A percentile compares a stretch with the other conserved stretches of the same genome.
These are phyloP conservation scores for Stenoptilia bipunctidactyla DNA, from an alignment of 2,888 invertebrate species.

Conservation along the genomic window DNA sequence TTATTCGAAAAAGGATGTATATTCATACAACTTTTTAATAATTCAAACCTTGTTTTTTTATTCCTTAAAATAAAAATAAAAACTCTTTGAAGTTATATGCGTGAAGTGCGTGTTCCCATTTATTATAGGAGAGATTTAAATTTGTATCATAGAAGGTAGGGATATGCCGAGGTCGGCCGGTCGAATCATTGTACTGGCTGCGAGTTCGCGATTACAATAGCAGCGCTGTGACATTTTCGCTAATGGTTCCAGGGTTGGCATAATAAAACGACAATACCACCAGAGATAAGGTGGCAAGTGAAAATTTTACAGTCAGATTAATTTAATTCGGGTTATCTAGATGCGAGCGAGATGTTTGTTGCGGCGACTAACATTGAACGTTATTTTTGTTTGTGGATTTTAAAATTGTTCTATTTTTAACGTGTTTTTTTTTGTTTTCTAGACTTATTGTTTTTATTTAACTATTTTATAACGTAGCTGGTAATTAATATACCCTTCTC, in stretches of 20 bases:
- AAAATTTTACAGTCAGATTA: constrained; percentile 66
- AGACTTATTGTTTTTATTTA: no score
- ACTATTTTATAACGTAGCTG: no score
- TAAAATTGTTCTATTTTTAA: not conserved
- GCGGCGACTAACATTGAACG: not conserved
- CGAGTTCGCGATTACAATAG: constrained; percentile 61
- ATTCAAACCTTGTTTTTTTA: constrained; percentile 10
- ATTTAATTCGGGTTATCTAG: constrained; percentile 37
- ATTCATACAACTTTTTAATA: constrained; percentile 11
- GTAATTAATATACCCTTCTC: no score
- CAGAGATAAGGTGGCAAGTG: constrained; percentile 67
- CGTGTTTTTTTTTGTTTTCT: no score
- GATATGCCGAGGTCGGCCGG: constrained; percentile 52
- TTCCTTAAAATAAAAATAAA: constrained; percentile 19
- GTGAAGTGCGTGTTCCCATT: constrained; percentile 26
- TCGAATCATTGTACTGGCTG: constrained; percentile 61
- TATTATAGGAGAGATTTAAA: constrained; percentile 54
- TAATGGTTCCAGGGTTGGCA: constrained; percentile 69
- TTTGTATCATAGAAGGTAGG: constrained; percentile 63
- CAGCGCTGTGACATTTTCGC: constrained; percentile 67
- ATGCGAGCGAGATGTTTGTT: not conserved
- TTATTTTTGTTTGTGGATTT: not conserved
- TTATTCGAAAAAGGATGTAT: not conserved
- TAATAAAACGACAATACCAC: constrained; percentile 69
- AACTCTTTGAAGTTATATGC: constrained; percentile 19